Conservation (phyloP, 2,113 vertebrate genomes). For the Apistogramma diplotaenia region DNA sequence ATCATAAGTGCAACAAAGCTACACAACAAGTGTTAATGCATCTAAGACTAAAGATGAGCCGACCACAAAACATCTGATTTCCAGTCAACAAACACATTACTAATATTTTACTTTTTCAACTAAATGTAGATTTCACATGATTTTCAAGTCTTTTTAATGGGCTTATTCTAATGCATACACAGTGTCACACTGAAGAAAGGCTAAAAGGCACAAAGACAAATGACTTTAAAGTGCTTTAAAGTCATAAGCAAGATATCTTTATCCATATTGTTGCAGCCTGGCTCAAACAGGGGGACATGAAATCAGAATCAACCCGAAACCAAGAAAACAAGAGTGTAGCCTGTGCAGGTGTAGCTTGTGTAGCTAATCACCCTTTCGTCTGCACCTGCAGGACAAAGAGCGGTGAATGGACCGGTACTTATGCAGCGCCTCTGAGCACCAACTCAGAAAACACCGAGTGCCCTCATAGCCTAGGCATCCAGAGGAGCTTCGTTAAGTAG, state of each 20-base stretch:
- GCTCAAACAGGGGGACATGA: rapidly evolving
- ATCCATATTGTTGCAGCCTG: neutral
- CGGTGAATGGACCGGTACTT: neutral
- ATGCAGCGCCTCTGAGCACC: neutral
- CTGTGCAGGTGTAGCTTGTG: neutral
- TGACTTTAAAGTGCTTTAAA: neutral
- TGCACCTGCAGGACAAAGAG: neutral
- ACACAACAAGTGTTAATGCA: neutral
- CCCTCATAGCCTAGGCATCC: neutral
- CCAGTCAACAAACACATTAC: neutral
- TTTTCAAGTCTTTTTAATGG: neutral
- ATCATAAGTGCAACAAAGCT: neutral
- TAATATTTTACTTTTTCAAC: neutral
- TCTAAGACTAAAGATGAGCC: neutral
- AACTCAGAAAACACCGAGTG: neutral
- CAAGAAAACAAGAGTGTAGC: neutral
- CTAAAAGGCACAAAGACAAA: neutral
- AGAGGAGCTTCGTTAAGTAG: neutral
- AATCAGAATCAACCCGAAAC: neutral
- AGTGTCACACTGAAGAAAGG: neutral
- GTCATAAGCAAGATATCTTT: neutral
- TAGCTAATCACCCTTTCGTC: neutral
- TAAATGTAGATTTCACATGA: neutral
- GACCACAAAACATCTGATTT: neutral
- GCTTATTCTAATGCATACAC: too few relatives aligned